Conservation (phyloP, 2,888 invertebrate genomes). For the Cremastinae sp. region DNA sequence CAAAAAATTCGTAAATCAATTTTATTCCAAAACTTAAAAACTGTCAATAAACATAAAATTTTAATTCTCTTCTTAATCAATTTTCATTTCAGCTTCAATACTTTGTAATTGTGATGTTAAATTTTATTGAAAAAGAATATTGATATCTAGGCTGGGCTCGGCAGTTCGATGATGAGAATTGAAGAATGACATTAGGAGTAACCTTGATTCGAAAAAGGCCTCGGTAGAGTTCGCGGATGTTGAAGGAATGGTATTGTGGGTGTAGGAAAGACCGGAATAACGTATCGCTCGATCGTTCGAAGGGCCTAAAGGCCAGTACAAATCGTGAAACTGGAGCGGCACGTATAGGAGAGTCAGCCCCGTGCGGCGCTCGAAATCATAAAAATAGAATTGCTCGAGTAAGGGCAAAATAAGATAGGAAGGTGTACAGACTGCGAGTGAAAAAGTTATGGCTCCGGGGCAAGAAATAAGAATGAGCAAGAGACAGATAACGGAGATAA, state of each 20-base stretch:
- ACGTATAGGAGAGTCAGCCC: constrained; percentile 6
- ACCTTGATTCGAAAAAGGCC: not conserved
- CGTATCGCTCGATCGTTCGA: constrained; percentile 30
- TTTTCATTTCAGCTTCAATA: no score
- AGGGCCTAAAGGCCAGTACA: constrained; percentile 6
- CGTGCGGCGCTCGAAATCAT: constrained; percentile 16
- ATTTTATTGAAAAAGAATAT: no score
- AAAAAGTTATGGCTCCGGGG: not conserved
- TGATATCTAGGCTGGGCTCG: no score
- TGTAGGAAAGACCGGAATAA: constrained; percentile 13
- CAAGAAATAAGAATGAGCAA: constrained; percentile 17
- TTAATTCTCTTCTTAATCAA: no score
- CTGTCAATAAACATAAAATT: no score
- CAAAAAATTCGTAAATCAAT: no score
- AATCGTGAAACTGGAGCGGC: constrained; percentile 24
- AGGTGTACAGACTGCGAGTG: constrained; percentile 12
- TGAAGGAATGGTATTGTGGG: not conserved
- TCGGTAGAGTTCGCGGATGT: not conserved
- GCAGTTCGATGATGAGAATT: no score
- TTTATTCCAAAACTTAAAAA: no score
- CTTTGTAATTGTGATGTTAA: no score
- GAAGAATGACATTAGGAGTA: not conserved
- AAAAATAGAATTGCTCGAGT: constrained; percentile 37
- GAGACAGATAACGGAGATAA: constrained; percentile 19
- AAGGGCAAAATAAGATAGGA: constrained; percentile 17